Conservation (phyloP, 1,140 invertebrate species). For the Orussus abietinus region DNA sequence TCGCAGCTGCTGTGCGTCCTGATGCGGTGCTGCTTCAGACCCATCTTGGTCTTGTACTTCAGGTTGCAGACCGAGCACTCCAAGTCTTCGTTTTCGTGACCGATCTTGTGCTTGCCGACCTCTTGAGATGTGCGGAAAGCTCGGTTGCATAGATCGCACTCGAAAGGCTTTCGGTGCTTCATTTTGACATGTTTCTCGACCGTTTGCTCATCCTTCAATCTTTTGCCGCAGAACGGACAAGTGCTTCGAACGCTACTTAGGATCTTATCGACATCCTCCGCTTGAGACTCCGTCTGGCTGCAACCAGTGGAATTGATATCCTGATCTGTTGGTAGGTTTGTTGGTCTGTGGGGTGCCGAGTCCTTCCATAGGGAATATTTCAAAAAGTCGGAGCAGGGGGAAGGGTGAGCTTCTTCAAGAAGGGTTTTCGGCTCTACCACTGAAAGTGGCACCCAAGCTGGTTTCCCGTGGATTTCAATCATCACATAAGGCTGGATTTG, state of each 20-base stretch:
- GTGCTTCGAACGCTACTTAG: constrained; percentile 45
- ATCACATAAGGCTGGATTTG: no score
- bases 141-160: constrained; percentile 45
- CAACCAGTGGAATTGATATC: no score
- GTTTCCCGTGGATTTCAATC: no score
- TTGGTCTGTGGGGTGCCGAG: no score
- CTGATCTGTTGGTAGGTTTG: no score
- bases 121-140: constrained; percentile 19
- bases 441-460: no score
- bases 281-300: no score
- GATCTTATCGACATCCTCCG: constrained; percentile 14
- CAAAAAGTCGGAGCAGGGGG: no score
- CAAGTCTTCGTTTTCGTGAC: constrained; percentile 25
- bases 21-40: constrained; percentile 52
- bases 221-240: constrained; percentile 52
- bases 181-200: constrained; percentile 49
- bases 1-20: constrained; percentile 29
- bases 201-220: constrained; percentile 43
- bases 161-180: constrained; percentile 48
- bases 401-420: no score
- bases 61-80: constrained; percentile 41
- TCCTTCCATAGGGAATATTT: no score
- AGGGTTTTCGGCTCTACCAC: no score
- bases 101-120: constrained; percentile 22
- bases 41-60: constrained; percentile 48